Conservation (phyloP, 1,140 invertebrate genomes). For the Papilio xuthus region DNA sequence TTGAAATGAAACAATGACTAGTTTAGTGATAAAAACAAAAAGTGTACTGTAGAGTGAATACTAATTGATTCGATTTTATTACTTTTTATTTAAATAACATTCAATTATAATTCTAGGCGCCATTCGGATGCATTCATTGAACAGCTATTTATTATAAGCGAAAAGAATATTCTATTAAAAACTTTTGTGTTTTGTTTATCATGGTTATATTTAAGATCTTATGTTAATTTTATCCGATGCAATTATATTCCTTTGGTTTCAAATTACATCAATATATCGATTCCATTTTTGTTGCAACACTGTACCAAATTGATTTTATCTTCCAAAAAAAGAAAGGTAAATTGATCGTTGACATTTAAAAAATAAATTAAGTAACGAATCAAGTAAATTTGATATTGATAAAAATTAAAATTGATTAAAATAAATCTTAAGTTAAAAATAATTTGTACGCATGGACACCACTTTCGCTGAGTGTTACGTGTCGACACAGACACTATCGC, state of each 20-base stretch:
- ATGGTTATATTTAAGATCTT: too few species aligned
- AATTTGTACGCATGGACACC: not conserved
- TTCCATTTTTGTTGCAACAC: not conserved
- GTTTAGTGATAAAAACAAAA: not conserved
- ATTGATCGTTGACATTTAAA: not conserved
- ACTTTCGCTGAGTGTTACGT: not conserved
- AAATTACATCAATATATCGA: not conserved
- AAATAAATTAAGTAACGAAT: not conserved
- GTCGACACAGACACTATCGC: conserved; percentile 9
- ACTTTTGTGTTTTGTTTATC: too few species aligned
- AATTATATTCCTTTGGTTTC: not conserved
- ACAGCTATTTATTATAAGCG: not conserved
- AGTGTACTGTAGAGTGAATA: not conserved
- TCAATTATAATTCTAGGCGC: not conserved
- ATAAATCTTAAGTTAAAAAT: not conserved
- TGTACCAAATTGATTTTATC: not conserved
- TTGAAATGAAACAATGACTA: not conserved
- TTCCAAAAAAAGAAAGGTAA: not conserved
- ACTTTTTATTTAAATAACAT: not conserved
- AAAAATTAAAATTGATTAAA: not conserved
- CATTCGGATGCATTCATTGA: not conserved
- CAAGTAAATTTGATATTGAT: not conserved
- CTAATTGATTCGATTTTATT: conserved; percentile 3
- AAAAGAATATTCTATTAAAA: too few species aligned
- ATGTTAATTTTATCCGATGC: too few species aligned